Conservation (phyloP, 2,888 invertebrate species). For the Hedya salicella region DNA sequence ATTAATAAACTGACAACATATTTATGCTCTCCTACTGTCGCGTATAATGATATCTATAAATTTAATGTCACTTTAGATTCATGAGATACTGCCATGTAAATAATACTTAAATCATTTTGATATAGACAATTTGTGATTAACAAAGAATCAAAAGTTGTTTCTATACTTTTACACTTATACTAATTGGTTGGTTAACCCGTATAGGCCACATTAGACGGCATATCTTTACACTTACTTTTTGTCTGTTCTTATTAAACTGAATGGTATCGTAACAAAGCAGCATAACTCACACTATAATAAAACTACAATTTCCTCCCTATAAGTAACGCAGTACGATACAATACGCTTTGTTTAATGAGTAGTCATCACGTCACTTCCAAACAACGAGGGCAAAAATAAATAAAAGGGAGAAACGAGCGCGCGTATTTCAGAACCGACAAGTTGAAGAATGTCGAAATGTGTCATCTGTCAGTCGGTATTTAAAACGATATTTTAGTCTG, state of each 20-base stretch:
- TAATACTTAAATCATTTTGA: constrained; percentile 40
- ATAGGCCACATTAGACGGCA: constrained; percentile 64
- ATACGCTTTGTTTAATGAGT: constrained; percentile 47
- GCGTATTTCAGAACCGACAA: constrained; percentile 82
- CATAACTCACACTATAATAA: constrained; percentile 32
- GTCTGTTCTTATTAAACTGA: constrained; percentile 70
- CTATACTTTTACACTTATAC: constrained; percentile 48
- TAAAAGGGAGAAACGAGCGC: constrained; percentile 63
- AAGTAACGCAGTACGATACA: constrained; percentile 52
- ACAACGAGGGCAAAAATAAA: constrained; percentile 69
- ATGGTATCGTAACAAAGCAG: constrained; percentile 59
- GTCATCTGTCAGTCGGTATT: constrained; percentile 84
- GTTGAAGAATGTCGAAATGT: constrained; percentile 85
- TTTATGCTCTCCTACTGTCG: constrained; percentile 68
- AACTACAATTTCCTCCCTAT: constrained; percentile 52
- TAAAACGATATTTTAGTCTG: constrained; percentile 83
- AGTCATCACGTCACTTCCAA: constrained; percentile 54
- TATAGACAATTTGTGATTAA: constrained; percentile 23
- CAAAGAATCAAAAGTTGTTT: constrained; percentile 42
- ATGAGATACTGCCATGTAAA: constrained; percentile 42
- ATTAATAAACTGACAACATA: constrained; percentile 77
- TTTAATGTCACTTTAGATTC: constrained; percentile 64
- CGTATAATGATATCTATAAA: constrained; percentile 70
- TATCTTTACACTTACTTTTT: constrained; percentile 65
- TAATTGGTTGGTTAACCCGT: constrained; percentile 66